Evolutionary conservation across 2,888 invertebrate species (phyloP).

Genomic region (Heliconius ismenius): DNA sequence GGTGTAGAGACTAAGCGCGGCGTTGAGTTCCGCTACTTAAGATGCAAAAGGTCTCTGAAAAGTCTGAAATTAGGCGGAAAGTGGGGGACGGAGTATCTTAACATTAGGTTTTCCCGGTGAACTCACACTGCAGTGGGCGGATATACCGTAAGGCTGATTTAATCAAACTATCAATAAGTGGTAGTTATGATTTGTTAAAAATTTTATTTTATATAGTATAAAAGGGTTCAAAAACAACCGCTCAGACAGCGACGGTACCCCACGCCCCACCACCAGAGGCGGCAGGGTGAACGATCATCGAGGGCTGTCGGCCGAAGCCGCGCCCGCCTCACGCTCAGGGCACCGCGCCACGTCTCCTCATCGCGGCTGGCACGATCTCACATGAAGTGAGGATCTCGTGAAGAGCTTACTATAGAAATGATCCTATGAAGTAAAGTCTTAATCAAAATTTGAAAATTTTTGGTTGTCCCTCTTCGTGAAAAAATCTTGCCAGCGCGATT

Average conservation of each 20-base stretch:
- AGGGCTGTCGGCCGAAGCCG: slow-evolving; percentile 44
- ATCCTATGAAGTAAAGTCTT: slow-evolving; percentile 54
- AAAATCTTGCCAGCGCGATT: background rate
- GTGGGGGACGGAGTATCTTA: too few species aligned
- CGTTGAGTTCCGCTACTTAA: too few species aligned
- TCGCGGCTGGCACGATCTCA: slow-evolving; percentile 51
- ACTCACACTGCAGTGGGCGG: too few species aligned
- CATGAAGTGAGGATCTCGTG: slow-evolving; percentile 52
- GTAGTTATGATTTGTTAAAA: too few species aligned
- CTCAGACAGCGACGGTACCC: slow-evolving; percentile 53
- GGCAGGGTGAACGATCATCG: slow-evolving; percentile 56
- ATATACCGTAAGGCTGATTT: too few species aligned
- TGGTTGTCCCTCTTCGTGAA: background rate
- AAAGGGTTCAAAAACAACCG: slow-evolving; percentile 25
- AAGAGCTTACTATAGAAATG: slow-evolving; percentile 58
- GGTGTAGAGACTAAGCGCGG: too few species aligned
- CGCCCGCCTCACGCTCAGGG: slow-evolving; percentile 21
- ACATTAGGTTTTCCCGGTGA: too few species aligned
- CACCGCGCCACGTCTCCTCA: slow-evolving; percentile 54
- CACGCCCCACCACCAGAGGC: slow-evolving; percentile 45
- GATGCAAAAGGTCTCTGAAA: too few species aligned
- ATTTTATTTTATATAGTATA: background rate
- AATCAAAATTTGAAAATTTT: background rate
- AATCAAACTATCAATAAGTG: too few species aligned
- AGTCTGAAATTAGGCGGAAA: too few species aligned